Base-by-base conservation (phyloP, 1,140 invertebrate genomes). In the Drosophila azteca region DNA sequence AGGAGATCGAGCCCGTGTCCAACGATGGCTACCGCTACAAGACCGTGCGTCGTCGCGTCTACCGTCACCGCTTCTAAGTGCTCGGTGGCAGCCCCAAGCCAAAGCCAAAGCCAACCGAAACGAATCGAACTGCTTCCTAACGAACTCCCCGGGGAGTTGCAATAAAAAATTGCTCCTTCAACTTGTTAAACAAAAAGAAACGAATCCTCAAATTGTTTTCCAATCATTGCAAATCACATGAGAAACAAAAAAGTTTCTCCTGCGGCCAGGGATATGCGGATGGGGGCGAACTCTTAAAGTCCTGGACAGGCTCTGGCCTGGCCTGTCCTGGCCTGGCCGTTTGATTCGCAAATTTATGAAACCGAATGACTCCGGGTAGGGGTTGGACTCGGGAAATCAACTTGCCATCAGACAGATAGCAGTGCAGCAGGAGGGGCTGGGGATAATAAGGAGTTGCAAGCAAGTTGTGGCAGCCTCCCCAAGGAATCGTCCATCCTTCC, bases 1-100 rank as follows among this genome's bases (percentile, higher is more conserved):
- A 87, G 60, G 66, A 87, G 74, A 79, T 83, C 59, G 83, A 88
- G 64, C 83, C 78, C 59, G 65, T 59, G 29, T 77, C 84, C n/a
- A 68, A 55, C 35, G 84, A 89, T 71, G 83, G 83, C 17, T 88
- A 88, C 84, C 83, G 79, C 51, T 88, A 88, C 77, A 89, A 80
- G 84, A 77, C 83, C 53, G 84, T 88, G 64, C 83, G 83, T 65
- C 83, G 83, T 80, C 70, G 70, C 68, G 83, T 88, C 76, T 80
- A 65, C 84, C 83, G 83, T 64, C 83, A 69, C 67, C 78, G 81
- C 57, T 26, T 75, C 70, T 77, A 71, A 79, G 31, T 48, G 13
- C 8, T 31, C 3, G 31, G 31, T 31, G 31, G 31, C 11, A 50
- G 35, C 11, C 35, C 35, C 9, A 11, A 35, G 2, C 35, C 35